phyloP scores from a whole-genome alignment of 2,113 vertebrate species.

The Nothocercus nigrocapillus region DNA sequence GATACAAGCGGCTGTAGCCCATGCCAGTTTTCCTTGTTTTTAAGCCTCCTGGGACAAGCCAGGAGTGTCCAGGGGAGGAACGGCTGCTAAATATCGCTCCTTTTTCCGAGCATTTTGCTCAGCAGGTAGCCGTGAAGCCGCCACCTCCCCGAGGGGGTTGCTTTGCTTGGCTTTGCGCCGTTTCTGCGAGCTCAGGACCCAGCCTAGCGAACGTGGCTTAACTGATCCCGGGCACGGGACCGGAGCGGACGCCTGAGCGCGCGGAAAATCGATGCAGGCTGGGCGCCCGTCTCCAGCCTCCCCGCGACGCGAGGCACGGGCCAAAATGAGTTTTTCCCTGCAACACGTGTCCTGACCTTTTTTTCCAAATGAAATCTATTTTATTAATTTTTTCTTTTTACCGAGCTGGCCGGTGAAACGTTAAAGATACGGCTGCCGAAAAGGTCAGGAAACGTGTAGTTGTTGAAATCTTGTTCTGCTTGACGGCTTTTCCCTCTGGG shows the following conservation, averaged over 20 bases:
- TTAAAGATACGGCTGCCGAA: constrained; percentile 70
- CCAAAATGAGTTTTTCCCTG: constrained; percentile 76
- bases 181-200: no score
- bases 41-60: background rate
- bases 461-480: constrained; percentile 62
- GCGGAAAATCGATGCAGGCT: no score
- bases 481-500: constrained; percentile 63
- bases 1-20: background rate
- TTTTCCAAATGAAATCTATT: constrained; percentile 77
- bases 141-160: no score
- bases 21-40: accelerated
- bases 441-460: constrained; percentile 78
- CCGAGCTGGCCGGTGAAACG: constrained; percentile 30
- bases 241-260: no score
- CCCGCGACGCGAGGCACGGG: background rate
- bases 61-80: no score
- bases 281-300: background rate
- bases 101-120: no score
- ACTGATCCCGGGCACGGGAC: no score
- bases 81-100: no score
- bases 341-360: constrained; percentile 82
- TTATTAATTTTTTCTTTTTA: constrained; percentile 81
- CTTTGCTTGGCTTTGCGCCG: no score
- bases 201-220: background rate
- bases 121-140: no score